Evolutionary conservation across 2,113 vertebrate species (phyloP).

Genomic region (Podiceps cristatus): DNA sequence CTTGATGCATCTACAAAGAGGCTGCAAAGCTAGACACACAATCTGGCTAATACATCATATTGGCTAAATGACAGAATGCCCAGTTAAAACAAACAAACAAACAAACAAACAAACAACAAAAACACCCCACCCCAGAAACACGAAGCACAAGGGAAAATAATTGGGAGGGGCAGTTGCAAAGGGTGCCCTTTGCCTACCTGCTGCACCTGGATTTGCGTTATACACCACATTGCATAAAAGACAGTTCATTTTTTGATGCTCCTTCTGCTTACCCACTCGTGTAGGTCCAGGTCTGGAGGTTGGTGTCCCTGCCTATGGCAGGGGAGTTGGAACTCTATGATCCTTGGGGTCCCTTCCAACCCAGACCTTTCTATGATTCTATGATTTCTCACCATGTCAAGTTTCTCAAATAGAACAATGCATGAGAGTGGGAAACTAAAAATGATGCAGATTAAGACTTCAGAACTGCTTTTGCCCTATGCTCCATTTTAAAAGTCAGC

Average conservation of each 20-base stretch:
- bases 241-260: background rate
- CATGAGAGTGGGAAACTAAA: background rate
- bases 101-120: background rate
- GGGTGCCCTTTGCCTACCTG: background rate
- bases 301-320: no score
- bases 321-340: no score
- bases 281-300: no score
- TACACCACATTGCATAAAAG: background rate
- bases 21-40: background rate
- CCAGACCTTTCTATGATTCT: no score
- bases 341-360: no score
- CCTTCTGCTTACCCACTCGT: background rate
- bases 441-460: background rate
- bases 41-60: background rate
- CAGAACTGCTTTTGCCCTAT: background rate
- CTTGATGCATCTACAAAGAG: background rate
- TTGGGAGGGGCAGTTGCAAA: background rate
- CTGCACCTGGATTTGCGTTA: background rate
- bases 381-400: background rate
- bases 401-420: background rate
- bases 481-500: background rate
- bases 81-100: background rate
- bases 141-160: background rate
- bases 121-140: no score
- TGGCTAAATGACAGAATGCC: background rate